Conservation (phyloP, 2,113 vertebrate genomes). For the Osmerus mordax region DNA sequence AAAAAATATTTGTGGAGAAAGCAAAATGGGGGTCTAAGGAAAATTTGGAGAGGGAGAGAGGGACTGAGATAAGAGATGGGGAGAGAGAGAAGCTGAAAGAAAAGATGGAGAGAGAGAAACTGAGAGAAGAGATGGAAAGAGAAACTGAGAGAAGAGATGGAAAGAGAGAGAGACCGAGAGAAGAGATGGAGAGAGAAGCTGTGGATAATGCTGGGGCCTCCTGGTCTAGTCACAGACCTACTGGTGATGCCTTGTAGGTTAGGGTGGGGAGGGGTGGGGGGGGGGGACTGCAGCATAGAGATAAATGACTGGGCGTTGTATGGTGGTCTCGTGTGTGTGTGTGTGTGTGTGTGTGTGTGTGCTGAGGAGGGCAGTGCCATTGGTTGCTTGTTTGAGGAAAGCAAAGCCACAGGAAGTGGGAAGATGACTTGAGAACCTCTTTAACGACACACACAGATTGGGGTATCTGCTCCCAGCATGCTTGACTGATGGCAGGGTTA, state of each 20-base stretch:
- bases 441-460: conserved; percentile 7
- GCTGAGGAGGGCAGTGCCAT: not conserved
- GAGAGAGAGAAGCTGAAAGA: not conserved
- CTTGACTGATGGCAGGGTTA: conserved; percentile 9
- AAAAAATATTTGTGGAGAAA: no score
- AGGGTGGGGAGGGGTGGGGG: not conserved
- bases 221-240: no score
- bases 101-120: not conserved
- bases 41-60: not conserved
- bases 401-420: conserved; percentile 29
- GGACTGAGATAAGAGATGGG: no score
- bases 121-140: not conserved
- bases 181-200: no score
- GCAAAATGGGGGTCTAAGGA: not conserved
- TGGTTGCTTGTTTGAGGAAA: not conserved
- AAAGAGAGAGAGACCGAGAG: no score
- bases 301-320: conserved; percentile 7
- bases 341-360: conserved; percentile 7
- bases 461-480: conserved; percentile 8
- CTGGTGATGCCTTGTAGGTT: not conserved
- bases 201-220: no score
- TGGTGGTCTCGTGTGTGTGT: conserved; percentile 1
- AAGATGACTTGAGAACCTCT: conserved; percentile 28
- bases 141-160: no score
- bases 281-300: conserved; percentile 2